phyloP scores from a whole-genome alignment of 1,140 invertebrate genomes.

The Rhagoletis zephyria region DNA sequence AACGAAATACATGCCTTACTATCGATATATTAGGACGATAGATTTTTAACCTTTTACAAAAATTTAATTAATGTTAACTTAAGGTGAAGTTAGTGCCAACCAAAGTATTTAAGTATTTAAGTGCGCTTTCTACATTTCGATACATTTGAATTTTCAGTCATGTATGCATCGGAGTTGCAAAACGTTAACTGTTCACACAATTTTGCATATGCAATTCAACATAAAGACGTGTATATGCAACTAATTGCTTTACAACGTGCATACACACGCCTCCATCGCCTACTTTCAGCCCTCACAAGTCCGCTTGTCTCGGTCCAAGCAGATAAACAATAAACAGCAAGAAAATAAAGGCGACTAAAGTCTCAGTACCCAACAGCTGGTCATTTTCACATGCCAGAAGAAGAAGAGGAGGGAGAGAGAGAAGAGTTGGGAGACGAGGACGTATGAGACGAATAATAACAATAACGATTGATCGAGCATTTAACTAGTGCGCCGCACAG shows the following conservation, averaged over 20 bases:
- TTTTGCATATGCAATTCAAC: background rate
- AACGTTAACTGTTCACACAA: background rate
- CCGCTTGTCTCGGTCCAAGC: conserved; percentile 16
- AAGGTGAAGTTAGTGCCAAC: background rate
- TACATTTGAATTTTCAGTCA: background rate
- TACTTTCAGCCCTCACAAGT: background rate
- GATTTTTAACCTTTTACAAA: too few species aligned
- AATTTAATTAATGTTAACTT: background rate
- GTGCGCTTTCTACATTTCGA: too few species aligned
- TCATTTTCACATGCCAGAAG: conserved; percentile 31
- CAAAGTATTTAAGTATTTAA: background rate
- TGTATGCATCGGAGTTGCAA: background rate
- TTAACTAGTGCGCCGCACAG: conserved; percentile 56
- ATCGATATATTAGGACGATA: too few species aligned
- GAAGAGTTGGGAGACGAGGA: background rate
- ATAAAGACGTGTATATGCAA: background rate
- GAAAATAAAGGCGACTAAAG: conserved; percentile 12
- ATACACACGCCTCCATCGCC: background rate
- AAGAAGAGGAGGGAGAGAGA: background rate
- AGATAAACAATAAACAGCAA: conserved; percentile 44
- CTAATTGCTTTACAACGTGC: background rate
- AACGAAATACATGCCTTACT: too few species aligned
- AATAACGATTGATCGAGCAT: conserved; percentile 50
- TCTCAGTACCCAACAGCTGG: conserved; percentile 33
- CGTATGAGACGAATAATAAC: background rate